Conservation (phyloP, 2,888 invertebrate species). For the Andrena dorsata region DNA sequence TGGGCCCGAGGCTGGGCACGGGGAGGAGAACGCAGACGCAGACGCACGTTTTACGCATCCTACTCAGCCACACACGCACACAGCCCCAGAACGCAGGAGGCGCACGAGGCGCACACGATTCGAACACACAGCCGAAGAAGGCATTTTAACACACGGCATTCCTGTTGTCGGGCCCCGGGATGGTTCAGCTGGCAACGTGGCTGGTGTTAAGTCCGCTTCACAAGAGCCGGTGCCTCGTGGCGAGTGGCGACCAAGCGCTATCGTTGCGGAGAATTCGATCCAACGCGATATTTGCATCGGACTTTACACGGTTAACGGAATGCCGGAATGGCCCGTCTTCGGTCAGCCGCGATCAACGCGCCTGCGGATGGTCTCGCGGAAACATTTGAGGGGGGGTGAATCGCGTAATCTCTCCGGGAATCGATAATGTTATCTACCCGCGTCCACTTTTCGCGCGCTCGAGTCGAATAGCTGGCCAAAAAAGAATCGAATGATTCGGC, state of each 20-base stretch:
- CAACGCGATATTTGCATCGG: slow-evolving; percentile 64
- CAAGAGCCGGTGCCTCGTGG: slow-evolving; percentile 70
- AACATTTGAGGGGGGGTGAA: not conserved
- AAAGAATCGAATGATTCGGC: not conserved
- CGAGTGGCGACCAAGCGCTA: slow-evolving; percentile 64
- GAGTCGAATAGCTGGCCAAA: not conserved
- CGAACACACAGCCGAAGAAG: slow-evolving; percentile 72
- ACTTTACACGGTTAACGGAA: slow-evolving; percentile 47
- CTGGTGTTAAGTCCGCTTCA: slow-evolving; percentile 77
- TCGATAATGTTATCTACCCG: not conserved
- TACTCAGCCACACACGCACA: slow-evolving; percentile 69
- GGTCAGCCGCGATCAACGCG: too few relatives aligned
- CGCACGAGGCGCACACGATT: slow-evolving; percentile 56
- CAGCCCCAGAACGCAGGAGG: slow-evolving; percentile 34
- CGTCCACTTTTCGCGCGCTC: not conserved
- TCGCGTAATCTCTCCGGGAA: not conserved
- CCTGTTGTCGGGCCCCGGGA: slow-evolving; percentile 82
- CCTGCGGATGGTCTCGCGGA: too few relatives aligned
- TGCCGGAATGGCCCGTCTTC: not conserved
- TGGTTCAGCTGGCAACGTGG: slow-evolving; percentile 83
- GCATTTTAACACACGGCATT: slow-evolving; percentile 84
- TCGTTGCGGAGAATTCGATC: slow-evolving; percentile 72
- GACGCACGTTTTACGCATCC: slow-evolving; percentile 77
- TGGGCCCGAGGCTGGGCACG: slow-evolving; percentile 78
- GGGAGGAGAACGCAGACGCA: slow-evolving; percentile 53